Base-by-base conservation (phyloP, 1,140 invertebrate genomes). In the Aphelenchoides besseyi region DNA sequence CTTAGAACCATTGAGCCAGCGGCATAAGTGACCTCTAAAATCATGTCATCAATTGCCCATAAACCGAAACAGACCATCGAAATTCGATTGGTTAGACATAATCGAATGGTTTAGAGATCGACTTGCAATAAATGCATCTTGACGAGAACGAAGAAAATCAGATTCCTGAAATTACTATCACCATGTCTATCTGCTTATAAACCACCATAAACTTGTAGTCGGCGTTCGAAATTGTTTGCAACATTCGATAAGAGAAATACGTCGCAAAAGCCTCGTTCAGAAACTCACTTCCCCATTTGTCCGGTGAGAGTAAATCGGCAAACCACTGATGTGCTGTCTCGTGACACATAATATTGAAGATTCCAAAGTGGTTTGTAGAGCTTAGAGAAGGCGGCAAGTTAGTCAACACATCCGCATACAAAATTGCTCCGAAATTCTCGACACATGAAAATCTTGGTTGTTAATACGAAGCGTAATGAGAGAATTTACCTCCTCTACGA, bases 381-480 rank as follows among this genome's bases (percentile, higher is more conserved):
- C 5, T 8, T 33, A 59, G 16, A 29, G 18, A 8, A 33, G 55
- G 32, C 55, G 5, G 18, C 18, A 59, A 23, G 5, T 59, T 5
- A 33, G 32, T 5, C 18, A 59, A 59, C 5, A 59, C 55, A 23
- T 59, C 55, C 5, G 55, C 23, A 23, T 59, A 59, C 55, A 59
- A 33, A 16, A 59, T 59, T 18, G 16, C 5, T 28, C 55, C 55
- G 12, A 28, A 59, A 16, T 59, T 33, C 32, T 59, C 55, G 55
- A 59, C 23, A 12, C 55, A 18, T 8, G 23, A 59, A 59, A 59
- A 59, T 48, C 41, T 16, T 48, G 41, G 41, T 48, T 48, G 41
- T 48, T 23, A 16, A 23, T 23, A 48, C 12, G 41, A 48, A 48
- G n/a, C n/a, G n/a, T n/a, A n/a, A n/a, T n/a, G n/a, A n/a, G n/a